Conservation (phyloP, 1,140 invertebrate genomes). For the Dendroctonus ponderosae region DNA sequence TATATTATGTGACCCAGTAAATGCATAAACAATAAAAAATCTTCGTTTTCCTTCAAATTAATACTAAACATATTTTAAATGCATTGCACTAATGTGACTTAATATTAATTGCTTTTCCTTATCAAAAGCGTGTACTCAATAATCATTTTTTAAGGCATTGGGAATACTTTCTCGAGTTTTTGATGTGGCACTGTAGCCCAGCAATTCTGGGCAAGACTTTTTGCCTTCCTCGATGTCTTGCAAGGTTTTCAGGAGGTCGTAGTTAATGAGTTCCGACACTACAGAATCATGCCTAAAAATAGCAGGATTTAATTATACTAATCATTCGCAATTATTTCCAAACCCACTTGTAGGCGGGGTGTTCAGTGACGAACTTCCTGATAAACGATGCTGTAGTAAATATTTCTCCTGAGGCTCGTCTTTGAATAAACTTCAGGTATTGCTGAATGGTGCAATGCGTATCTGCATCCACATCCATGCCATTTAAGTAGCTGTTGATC, state of each 20-base stretch:
- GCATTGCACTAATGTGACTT: slow-evolving; percentile 15
- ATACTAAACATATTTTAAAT: slow-evolving; percentile 21
- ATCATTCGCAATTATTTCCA: slow-evolving; percentile 3
- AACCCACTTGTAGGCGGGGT: slow-evolving; percentile 84
- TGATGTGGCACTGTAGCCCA: slow-evolving; percentile 69
- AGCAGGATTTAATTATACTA: slow-evolving; percentile 4
- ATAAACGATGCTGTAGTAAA: slow-evolving; percentile 91
- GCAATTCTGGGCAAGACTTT: slow-evolving; percentile 70
- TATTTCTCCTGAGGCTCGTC: slow-evolving; percentile 82
- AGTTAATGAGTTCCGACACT: slow-evolving; percentile 86
- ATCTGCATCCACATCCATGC: slow-evolving; percentile 94
- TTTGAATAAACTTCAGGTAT: slow-evolving; percentile 93
- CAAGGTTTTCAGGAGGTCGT: slow-evolving; percentile 83
- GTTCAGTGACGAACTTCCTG: slow-evolving; percentile 82
- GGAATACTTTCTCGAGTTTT: slow-evolving; percentile 82
- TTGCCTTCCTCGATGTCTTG: slow-evolving; percentile 71
- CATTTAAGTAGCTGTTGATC: slow-evolving; percentile 88
- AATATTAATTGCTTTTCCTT: slow-evolving; percentile 6
- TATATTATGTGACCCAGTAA: slow-evolving; percentile 42
- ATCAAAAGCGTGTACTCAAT: slow-evolving; percentile 12
- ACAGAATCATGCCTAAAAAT: slow-evolving; percentile 79
- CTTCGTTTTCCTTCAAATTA: slow-evolving; percentile 6
- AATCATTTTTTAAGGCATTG: slow-evolving; percentile 62
- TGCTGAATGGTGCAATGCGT: slow-evolving; percentile 95
- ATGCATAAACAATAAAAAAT: slow-evolving; percentile 13